Evolutionary conservation across 1,140 invertebrate genomes (phyloP).

Genomic region (Drosophila mojavensis): DNA sequence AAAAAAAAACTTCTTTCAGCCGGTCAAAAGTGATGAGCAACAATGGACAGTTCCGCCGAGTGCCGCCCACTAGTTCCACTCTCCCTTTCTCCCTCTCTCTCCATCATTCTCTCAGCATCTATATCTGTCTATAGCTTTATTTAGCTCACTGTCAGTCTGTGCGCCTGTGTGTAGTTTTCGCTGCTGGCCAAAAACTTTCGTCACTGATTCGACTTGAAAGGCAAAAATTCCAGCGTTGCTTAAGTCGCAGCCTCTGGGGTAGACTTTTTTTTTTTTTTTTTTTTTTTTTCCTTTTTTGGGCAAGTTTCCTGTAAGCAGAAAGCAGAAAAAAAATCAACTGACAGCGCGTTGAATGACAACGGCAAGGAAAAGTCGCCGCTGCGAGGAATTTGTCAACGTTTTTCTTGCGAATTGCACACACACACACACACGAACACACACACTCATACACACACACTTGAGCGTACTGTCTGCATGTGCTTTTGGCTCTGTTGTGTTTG

Average conservation of each 20-base stretch:
- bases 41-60: constrained; percentile 26
- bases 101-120: background rate
- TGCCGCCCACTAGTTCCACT: background rate
- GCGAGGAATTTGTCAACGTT: constrained; percentile 76
- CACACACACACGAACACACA: constrained; percentile 5
- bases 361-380: constrained; percentile 55
- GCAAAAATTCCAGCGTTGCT: constrained; percentile 51
- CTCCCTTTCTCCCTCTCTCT: background rate
- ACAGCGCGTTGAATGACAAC: constrained; percentile 80
- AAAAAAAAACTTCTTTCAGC: constrained; percentile 70
- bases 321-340: constrained; percentile 61
- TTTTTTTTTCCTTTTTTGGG: constrained; percentile 5
- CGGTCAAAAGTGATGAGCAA: constrained; percentile 63
- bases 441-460: constrained; percentile 23
- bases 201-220: constrained; percentile 56
- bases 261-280: background rate
- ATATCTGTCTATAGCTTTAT: constrained; percentile 21
- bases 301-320: constrained; percentile 33
- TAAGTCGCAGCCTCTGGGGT: constrained; percentile 32
- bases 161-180: constrained; percentile 57
- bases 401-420: constrained; percentile 29
- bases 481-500: constrained; percentile 41
- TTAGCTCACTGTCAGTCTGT: constrained; percentile 9
- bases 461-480: constrained; percentile 46
- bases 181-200: constrained; percentile 59